phyloP scores from a whole-genome alignment of 2,113 vertebrate species.

The Lamprologus sp. region DNA sequence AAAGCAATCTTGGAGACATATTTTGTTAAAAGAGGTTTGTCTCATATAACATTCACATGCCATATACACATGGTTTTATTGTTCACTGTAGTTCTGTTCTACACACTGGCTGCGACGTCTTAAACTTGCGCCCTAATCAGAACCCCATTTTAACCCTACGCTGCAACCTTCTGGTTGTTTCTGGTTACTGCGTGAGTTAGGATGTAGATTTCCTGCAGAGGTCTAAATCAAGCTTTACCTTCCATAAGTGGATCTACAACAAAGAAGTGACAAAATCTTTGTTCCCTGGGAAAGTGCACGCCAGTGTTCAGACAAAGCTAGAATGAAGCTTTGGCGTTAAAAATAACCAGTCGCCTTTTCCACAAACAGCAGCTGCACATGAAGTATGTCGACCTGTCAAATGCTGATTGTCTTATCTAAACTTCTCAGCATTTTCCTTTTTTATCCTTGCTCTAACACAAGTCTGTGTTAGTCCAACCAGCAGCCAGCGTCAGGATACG shows the following conservation, averaged over 20 bases:
- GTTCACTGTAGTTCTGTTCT: background rate
- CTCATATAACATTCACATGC: background rate
- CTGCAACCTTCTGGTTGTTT: background rate
- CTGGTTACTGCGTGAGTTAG: background rate
- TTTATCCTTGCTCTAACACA: background rate
- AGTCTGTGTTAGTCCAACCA: background rate
- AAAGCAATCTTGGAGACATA: background rate
- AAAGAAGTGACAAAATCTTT: background rate
- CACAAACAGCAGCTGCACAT: background rate
- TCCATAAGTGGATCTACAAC: background rate
- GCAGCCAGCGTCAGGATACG: background rate
- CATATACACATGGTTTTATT: background rate
- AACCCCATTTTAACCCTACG: background rate
- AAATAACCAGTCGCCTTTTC: background rate
- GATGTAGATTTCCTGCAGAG: background rate
- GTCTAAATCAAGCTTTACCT: background rate
- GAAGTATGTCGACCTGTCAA: background rate
- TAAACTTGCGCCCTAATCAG: fast-evolving
- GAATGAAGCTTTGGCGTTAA: background rate
- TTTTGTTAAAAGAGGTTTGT: background rate
- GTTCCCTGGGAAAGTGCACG: background rate
- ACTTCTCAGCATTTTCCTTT: background rate
- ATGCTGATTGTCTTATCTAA: background rate
- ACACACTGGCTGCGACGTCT: background rate
- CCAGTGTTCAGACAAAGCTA: background rate